Evolutionary conservation across 2,888 invertebrate genomes (phyloP).

Genomic region (Torymus tubicola): DNA sequence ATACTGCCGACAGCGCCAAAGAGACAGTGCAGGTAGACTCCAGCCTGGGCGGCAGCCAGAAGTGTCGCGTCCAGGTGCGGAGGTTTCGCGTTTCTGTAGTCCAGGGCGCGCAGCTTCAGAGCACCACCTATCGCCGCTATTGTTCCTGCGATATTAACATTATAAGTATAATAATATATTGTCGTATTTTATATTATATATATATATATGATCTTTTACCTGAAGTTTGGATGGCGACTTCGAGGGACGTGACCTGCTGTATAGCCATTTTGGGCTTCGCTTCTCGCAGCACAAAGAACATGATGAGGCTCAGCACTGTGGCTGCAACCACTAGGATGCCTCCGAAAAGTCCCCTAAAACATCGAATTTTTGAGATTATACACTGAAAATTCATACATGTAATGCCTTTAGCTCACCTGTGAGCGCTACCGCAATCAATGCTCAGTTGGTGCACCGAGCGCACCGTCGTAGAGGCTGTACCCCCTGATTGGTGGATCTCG

Average conservation of each 20-base stretch:
- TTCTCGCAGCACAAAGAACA: conserved; percentile 91
- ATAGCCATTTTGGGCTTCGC: conserved; percentile 73
- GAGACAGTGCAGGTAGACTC: conserved; percentile 89
- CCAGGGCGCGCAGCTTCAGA: conserved; percentile 66
- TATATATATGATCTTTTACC: conserved; percentile 58
- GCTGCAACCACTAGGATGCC: conserved; percentile 88
- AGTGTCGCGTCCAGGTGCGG: conserved; percentile 86
- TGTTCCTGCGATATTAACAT: conserved; percentile 60
- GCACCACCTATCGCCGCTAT: conserved; percentile 68
- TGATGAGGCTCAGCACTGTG: conserved; percentile 90
- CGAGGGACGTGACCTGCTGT: conserved; percentile 71
- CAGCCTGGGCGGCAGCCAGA: conserved; percentile 90
- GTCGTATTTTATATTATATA: too few species aligned
- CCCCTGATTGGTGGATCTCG: conserved; percentile 72
- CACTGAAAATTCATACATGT: background rate
- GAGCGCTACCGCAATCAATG: conserved; percentile 90
- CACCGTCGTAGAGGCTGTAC: conserved; percentile 68
- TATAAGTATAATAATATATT: background rate
- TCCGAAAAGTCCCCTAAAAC: conserved; percentile 81
- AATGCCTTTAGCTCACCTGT: conserved; percentile 76
- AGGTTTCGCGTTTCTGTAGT: conserved; percentile 68
- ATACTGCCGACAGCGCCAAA: conserved; percentile 84
- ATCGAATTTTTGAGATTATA: background rate
- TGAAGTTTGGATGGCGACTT: conserved; percentile 68
- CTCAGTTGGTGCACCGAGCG: conserved; percentile 76